phyloP scores from a whole-genome alignment of 2,888 invertebrate genomes.

The Orthosia gracilis region DNA sequence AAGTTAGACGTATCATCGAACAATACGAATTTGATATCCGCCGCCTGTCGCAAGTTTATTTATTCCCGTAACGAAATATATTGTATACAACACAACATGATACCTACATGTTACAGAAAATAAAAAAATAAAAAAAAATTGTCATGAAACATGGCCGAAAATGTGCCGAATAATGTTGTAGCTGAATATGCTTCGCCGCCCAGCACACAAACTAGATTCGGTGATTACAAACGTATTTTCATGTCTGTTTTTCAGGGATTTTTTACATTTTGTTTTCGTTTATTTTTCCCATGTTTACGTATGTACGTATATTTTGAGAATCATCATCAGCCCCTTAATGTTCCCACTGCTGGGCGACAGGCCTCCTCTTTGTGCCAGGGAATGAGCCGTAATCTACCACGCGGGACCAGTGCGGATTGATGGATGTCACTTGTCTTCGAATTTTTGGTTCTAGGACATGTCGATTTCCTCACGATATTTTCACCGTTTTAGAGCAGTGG shows the following conservation, averaged over 20 bases:
- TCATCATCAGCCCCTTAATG: too few species aligned
- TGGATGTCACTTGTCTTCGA: too few species aligned
- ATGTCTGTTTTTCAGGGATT: not conserved
- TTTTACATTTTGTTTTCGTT: not conserved
- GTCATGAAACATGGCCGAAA: conserved; percentile 54
- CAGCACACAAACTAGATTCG: conserved; percentile 18
- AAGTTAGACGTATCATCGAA: conserved; percentile 16
- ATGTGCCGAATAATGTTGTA: conserved; percentile 40
- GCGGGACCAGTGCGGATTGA: too few species aligned
- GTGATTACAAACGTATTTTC: conserved; percentile 30
- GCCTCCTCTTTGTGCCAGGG: too few species aligned
- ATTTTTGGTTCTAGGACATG: too few species aligned
- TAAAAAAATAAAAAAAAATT: conserved; percentile 35
- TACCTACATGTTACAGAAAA: conserved; percentile 46
- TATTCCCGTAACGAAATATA: conserved; percentile 41
- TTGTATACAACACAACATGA: conserved; percentile 36
- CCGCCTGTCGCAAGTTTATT: conserved; percentile 24
- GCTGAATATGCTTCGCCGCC: conserved; percentile 15
- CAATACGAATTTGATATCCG: conserved; percentile 24
- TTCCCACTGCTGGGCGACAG: too few species aligned
- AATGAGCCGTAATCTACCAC: too few species aligned
- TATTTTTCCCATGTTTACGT: not conserved
- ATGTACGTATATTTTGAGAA: too few species aligned
- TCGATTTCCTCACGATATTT: too few species aligned
- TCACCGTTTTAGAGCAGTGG: too few species aligned